Base-by-base conservation (phyloP, 2,888 invertebrate species). In the Biston betularia region DNA sequence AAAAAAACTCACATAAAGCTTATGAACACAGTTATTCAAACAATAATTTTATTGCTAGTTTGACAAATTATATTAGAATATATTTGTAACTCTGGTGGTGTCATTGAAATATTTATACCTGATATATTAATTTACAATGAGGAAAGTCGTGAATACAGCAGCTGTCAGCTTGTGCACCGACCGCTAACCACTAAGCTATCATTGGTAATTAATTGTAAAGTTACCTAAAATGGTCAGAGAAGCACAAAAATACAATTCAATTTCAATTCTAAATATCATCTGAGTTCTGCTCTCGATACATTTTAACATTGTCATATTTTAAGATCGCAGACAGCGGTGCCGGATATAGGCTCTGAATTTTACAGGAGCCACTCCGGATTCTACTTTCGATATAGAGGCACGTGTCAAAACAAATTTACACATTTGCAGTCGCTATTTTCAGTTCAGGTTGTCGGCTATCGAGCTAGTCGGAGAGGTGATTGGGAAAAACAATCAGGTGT, bases 361-460 rank as follows among this genome's bases (percentile, higher is more conserved):
- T 84, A 85, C 78, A 89, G 75, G 76, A 84, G 82, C 82, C 81
- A 83, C 80, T 80, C 80, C 74, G 78, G 80, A 81, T 73, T 78
- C 76, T 77, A 80, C 81, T 76, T 79, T 82, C 72, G 81, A 84
- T 88, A 89, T 86, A 89, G 85, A 84, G 81, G 77, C 80, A 81
- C 80, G 80, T 88, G 89, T 91, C 90, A 89, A 88, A 91, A 90
- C 89, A 89, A 91, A 90, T 91, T 89, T 90, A 83, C 88, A 86
- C 87, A 81, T 89, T 89, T 87, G 88, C 85, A 87, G 79, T 86
- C 77, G 86, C 91, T 92, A 90, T 92, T 92, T 89, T 85, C 83
- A 85, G 85, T 85, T 82, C 83, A 80, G 86, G 81, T 82, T 80
- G 81, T 74, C 76, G 80, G 75, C 73, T 74, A 75, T 76, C 72